phyloP scores from a whole-genome alignment of 2,113 vertebrate species.

The Sardina pilchardus region DNA sequence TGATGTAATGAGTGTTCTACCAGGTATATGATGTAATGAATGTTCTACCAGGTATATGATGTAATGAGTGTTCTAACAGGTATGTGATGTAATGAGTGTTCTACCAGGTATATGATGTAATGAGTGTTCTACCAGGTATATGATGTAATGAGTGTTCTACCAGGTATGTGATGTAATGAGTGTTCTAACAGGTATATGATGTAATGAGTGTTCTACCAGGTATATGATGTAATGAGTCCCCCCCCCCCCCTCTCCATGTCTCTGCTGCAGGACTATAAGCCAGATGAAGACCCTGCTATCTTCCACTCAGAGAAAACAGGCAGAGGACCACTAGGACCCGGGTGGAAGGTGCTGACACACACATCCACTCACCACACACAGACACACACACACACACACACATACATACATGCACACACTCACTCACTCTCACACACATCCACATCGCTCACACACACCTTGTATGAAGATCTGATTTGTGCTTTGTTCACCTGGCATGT shows the following conservation, averaged over 20 bases:
- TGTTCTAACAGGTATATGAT: too few species aligned
- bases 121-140: too few species aligned
- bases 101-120: not conserved
- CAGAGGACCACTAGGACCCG: slow-evolving; percentile 65
- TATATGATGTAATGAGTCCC: too few species aligned
- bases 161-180: too few species aligned
- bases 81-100: too few species aligned
- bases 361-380: not conserved
- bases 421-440: not conserved
- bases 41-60: slow-evolving; percentile 52
- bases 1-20: slow-evolving; percentile 25
- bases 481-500: not conserved
- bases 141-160: too few species aligned
- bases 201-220: too few species aligned
- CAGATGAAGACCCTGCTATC: slow-evolving; percentile 66
- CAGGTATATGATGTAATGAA: slow-evolving; percentile 58
- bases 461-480: too few species aligned
- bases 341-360: slow-evolving; percentile 62
- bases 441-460: not conserved
- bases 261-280: slow-evolving; percentile 64
- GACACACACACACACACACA: not conserved
- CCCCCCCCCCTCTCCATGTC: not conserved
- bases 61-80: too few species aligned
- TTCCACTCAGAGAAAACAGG: slow-evolving; percentile 68
- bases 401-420: not conserved